Evolutionary conservation across 2,888 invertebrate species (phyloP).

Genomic region (Andrena praecox): DNA sequence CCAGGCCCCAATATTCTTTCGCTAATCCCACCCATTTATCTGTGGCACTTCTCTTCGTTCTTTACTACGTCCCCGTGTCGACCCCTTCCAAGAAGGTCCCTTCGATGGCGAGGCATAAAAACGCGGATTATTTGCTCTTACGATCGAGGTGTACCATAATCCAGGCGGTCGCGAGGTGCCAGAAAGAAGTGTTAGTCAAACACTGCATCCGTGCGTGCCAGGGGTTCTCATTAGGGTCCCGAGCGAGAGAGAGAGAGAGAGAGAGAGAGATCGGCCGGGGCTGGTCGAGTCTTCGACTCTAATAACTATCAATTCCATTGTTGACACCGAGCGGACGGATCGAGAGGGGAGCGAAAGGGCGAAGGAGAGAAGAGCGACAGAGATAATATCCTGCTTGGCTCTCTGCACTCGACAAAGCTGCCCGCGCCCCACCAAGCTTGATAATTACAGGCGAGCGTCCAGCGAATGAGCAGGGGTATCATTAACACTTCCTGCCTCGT

Average conservation of each 20-base stretch:
- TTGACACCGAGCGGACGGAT: conserved; percentile 31
- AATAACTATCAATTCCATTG: conserved; percentile 72
- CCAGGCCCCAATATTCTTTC: conserved; percentile 49
- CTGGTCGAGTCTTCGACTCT: conserved; percentile 44
- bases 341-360: conserved; percentile 12
- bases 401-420: conserved; percentile 59
- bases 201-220: conserved; percentile 66
- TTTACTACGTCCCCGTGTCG: conserved; percentile 47
- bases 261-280: too few species aligned
- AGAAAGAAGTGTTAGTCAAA: conserved; percentile 76
- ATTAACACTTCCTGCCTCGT: conserved; percentile 84
- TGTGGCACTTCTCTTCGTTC: conserved; percentile 69
- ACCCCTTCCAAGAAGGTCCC: conserved; percentile 56
- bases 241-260: neutral
- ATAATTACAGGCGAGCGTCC: conserved; percentile 83
- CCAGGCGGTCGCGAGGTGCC: conserved; percentile 68
- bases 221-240: conserved; percentile 68
- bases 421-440: conserved; percentile 74
- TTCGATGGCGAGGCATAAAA: conserved; percentile 68
- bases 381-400: conserved; percentile 65
- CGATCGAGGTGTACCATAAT: conserved; percentile 70
- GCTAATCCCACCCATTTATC: conserved; percentile 67
- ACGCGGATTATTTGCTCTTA: conserved; percentile 76
- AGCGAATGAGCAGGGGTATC: conserved; percentile 84
- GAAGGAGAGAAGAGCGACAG: conserved; percentile 33